A percentile compares a stretch with the other conserved stretches of the same genome.
phyloP scores from a whole-genome alignment of 2,797 vertebrate species.

The Xerus rutilus region DNA sequence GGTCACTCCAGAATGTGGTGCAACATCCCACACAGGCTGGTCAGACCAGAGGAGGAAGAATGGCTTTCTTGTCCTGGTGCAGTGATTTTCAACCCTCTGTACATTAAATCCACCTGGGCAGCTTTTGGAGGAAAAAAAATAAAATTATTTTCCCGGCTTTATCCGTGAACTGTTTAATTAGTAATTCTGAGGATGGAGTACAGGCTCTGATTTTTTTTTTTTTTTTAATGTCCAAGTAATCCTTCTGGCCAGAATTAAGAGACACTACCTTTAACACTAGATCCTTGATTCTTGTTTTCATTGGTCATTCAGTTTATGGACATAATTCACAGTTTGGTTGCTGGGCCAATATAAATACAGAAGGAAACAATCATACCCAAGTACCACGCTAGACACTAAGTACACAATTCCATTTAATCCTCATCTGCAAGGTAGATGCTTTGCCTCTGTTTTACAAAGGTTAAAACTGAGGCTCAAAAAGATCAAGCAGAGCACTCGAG shows the following conservation, averaged over 20 bases:
- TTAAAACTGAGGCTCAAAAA: not conserved
- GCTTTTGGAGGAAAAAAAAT: not conserved
- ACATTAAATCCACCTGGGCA: not conserved
- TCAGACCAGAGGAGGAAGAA: not conserved
- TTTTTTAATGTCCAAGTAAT: not conserved
- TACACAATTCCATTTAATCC: not conserved
- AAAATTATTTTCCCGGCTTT: not conserved
- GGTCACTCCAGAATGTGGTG: not conserved
- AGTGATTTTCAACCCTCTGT: not conserved
- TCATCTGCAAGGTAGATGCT: not conserved
- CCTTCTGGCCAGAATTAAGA: conserved; percentile 17
- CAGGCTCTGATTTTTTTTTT: not conserved
- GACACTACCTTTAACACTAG: not conserved
- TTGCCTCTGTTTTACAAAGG: not conserved
- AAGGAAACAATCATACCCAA: not conserved
- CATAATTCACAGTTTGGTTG: not conserved
- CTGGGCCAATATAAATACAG: not conserved
- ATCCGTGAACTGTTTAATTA: not conserved
- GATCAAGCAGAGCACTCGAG: not conserved
- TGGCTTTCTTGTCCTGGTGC: not conserved
- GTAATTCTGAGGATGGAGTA: not conserved
- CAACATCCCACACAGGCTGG: not conserved
- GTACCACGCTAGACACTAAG: not conserved
- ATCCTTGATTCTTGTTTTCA: not conserved
- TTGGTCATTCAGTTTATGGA: not conserved